Conservation (phyloP, 2,113 vertebrate genomes). For the Gavialis gangeticus region DNA sequence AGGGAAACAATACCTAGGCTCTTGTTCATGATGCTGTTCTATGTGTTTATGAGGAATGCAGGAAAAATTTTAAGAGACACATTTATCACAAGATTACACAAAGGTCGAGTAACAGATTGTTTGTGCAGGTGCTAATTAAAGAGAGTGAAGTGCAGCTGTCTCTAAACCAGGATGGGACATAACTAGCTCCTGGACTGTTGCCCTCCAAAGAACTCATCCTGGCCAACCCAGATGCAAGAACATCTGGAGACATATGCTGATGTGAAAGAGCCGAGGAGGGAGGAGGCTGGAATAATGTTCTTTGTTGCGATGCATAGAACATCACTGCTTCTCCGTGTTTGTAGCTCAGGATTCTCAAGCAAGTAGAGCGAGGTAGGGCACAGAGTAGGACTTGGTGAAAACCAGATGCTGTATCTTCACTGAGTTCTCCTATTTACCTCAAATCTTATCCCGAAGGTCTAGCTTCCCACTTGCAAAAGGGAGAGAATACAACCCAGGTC, state of each 20-base stretch:
- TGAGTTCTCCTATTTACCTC: background rate
- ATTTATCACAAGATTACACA: background rate
- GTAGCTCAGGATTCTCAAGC: background rate
- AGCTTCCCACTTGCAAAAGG: background rate
- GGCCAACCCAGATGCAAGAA: constrained; percentile 84
- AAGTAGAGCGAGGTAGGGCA: background rate
- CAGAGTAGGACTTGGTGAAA: background rate
- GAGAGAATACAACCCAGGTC: background rate
- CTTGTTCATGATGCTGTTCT: background rate
- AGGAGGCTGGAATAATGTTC: constrained; percentile 38
- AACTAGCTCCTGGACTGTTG: constrained; percentile 80
- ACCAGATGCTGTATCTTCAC: background rate
- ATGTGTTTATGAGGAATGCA: background rate
- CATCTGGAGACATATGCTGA: constrained; percentile 83
- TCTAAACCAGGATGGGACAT: background rate
- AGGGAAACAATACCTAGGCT: background rate
- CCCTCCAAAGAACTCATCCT: constrained; percentile 85
- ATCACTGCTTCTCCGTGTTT: background rate
- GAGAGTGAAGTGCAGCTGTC: background rate
- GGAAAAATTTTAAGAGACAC: background rate
- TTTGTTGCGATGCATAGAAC: background rate
- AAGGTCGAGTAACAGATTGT: background rate
- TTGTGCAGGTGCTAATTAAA: background rate
- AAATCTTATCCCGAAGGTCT: background rate
- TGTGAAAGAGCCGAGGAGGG: constrained; percentile 75